A percentile compares a stretch with the other conserved stretches of the same genome.
These are phyloP conservation scores for Tonatia bakeri DNA, from an alignment of 2,113 vertebrate species.

Conservation along the genomic window DNA sequence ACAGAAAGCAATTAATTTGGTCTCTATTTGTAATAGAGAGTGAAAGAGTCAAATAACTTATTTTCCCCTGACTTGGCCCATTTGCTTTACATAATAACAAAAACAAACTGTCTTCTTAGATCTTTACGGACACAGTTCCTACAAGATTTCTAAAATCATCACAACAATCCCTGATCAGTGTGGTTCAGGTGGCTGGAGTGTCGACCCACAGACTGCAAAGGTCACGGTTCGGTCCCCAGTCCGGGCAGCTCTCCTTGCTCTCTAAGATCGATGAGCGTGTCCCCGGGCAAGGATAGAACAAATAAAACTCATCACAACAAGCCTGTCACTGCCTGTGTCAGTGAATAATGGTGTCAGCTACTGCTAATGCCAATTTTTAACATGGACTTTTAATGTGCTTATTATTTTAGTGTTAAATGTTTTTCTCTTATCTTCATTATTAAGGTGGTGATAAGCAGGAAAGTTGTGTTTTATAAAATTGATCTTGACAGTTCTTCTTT, in stretches of 20 bases:
- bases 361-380: background rate
- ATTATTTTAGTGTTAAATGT: background rate
- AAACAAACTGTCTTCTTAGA: background rate
- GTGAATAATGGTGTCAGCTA: background rate
- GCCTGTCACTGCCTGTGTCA: background rate
- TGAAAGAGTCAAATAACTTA: background rate
- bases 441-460: background rate
- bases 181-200: too few species aligned
- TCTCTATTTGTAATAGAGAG: background rate
- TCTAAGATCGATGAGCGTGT: too few species aligned
- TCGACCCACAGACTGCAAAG: too few species aligned
- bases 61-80: background rate
- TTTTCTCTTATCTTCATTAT: background rate
- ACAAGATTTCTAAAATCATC: background rate
- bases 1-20: background rate
- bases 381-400: background rate
- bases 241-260: too few species aligned
- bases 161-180: background rate
- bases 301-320: background rate
- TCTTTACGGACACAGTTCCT: background rate
- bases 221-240: too few species aligned
- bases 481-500: background rate
- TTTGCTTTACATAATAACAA: background rate
- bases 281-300: too few species aligned
- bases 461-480: background rate